A percentile compares a stretch with the other conserved stretches of the same genome.
Conservation (phyloP, 37 sponge, comb jelly and placozoan genomes). For the Crambe crambe region DNA sequence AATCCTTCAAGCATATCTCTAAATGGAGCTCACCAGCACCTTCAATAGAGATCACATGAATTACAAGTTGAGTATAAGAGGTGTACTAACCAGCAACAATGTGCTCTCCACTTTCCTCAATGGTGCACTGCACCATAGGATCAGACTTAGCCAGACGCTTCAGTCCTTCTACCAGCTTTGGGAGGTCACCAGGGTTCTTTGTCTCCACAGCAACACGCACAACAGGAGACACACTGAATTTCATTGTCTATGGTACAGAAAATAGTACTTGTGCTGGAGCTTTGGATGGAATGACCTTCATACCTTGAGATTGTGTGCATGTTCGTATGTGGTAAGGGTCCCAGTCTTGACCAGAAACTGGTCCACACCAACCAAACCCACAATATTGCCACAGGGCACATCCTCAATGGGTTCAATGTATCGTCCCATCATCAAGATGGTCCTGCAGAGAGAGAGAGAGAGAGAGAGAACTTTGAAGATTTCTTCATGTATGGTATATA, state of each 20-base stretch:
- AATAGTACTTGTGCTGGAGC: not conserved
- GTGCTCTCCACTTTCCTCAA: conserved; percentile 98
- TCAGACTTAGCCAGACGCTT: conserved; percentile 99
- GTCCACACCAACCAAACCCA: conserved; percentile 98
- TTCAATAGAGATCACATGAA: not conserved
- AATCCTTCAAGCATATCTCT: conserved; percentile 98
- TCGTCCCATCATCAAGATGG: conserved; percentile 99
- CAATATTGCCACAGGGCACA: conserved; percentile 99
- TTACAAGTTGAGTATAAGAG: not conserved
- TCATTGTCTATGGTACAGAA: conserved; percentile 80
- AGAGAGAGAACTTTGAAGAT: not conserved
- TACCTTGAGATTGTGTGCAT: conserved; percentile 97
- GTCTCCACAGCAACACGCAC: conserved; percentile 99
- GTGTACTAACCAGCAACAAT: conserved; percentile 88
- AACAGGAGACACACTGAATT: conserved; percentile 99
- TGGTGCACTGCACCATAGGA: conserved; percentile 98
- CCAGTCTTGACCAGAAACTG: conserved; percentile 99
- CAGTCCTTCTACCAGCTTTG: conserved; percentile 98
- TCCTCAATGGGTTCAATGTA: conserved; percentile 95
- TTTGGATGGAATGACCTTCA: not conserved
- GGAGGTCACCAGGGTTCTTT: conserved; percentile 95
- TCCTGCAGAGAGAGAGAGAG: conserved; percentile 41
- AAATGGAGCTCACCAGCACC: conserved; percentile 92
- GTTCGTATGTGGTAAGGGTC: conserved; percentile 93
- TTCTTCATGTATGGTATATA: not conserved